A percentile compares a stretch with the other conserved stretches of the same genome.
Evolutionary conservation across 2,797 vertebrate species (phyloP).

Genomic region (Microctenopoma lineatum): DNA sequence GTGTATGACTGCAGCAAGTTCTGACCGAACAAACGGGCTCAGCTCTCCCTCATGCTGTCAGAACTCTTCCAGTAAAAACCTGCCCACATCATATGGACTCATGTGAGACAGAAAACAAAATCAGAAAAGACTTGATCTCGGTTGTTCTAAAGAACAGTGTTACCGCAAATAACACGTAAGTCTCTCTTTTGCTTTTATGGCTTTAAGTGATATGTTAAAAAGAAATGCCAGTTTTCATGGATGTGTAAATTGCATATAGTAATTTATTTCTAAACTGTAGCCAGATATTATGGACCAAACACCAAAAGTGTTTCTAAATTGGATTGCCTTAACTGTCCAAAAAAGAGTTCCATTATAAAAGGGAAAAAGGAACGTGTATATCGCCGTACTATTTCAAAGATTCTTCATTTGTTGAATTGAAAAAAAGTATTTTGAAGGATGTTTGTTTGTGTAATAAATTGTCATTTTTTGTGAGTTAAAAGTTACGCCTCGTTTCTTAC

Average conservation of each 20-base stretch:
- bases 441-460: constrained; percentile 99
- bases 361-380: constrained; percentile 92
- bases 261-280: constrained; percentile 99
- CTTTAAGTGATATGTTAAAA: constrained; percentile 79
- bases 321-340: constrained; percentile 88
- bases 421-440: constrained; percentile 91
- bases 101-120: constrained; percentile 81
- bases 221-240: constrained; percentile 86
- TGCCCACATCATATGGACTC: constrained; percentile 73
- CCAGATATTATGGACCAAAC: constrained; percentile 97
- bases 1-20: constrained; percentile 99
- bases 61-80: constrained; percentile 60
- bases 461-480: constrained; percentile 93
- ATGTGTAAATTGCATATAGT: constrained; percentile 99
- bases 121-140: constrained; percentile 85
- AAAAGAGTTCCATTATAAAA: constrained; percentile 88
- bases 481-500: constrained; percentile 90
- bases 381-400: constrained; percentile 92
- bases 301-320: constrained; percentile 93
- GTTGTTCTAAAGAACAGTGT: constrained; percentile 94
- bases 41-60: constrained; percentile 60
- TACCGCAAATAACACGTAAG: constrained; percentile 98
- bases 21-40: constrained; percentile 81
- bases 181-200: constrained; percentile 87
- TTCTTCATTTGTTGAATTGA: constrained; percentile 86